Conservation (phyloP, 2,888 invertebrate genomes). For the Mylabris sibirica region DNA sequence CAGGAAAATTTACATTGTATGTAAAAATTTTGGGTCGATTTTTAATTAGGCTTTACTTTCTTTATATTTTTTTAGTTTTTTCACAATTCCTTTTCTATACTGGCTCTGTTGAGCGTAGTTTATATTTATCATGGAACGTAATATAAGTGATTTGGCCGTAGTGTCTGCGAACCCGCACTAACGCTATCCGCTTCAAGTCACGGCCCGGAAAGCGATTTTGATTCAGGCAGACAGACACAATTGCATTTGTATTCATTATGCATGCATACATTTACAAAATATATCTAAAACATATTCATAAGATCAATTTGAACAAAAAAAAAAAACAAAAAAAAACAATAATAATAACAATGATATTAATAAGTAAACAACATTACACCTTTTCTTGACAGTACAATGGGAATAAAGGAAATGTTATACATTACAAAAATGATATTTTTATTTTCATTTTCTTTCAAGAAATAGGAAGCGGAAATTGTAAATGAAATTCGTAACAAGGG, state of each 20-base stretch:
- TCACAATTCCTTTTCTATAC: no score
- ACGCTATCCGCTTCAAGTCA: constrained; percentile 37
- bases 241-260: constrained; percentile 36
- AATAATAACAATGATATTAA: neutral
- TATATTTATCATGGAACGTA: constrained; percentile 27
- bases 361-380: neutral
- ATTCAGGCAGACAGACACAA: constrained; percentile 39
- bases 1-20: no score
- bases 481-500: neutral
- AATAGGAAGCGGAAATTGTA: neutral
- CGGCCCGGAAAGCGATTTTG: constrained; percentile 44
- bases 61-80: neutral
- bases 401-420: neutral
- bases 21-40: no score
- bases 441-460: neutral
- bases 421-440: neutral
- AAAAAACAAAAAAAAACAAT: neutral
- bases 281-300: constrained; percentile 23
- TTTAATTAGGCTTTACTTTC: no score
- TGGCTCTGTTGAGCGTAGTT: constrained; percentile 18
- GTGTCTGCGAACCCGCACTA: constrained; percentile 35
- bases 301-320: constrained; percentile 15
- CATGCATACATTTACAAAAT: constrained; percentile 30
- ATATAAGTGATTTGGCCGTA: constrained; percentile 35
- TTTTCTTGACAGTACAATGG: neutral